Evolutionary conservation across 2,888 invertebrate species (phyloP).

Genomic region (Sceliomorpha sp.): DNA sequence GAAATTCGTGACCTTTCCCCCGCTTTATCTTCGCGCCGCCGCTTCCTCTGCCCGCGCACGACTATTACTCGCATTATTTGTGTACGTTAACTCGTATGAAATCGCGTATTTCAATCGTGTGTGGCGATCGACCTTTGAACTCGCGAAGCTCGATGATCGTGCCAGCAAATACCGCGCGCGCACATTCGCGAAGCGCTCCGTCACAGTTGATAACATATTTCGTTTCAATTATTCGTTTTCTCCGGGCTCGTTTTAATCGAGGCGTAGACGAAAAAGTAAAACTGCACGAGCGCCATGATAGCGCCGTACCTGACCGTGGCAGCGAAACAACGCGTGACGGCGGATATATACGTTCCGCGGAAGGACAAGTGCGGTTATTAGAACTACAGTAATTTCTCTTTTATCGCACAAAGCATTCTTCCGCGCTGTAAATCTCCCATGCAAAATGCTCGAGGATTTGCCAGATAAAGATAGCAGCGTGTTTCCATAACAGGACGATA

Average conservation of each 20-base stretch:
- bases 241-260: constrained; percentile 18
- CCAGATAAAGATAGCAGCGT: not conserved
- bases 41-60: constrained; percentile 31
- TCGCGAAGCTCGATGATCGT: constrained; percentile 28
- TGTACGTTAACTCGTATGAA: constrained; percentile 49
- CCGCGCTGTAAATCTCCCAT: not conserved
- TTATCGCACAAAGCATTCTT: not conserved
- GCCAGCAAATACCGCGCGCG: constrained; percentile 30
- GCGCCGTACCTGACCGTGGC: no score
- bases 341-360: no score
- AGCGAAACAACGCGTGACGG: no score
- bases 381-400: no score
- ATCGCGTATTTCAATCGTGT: constrained; percentile 55
- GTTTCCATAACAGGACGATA: not conserved
- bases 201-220: constrained; percentile 43
- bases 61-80: constrained; percentile 48
- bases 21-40: no score
- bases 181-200: constrained; percentile 11
- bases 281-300: no score
- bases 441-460: no score
- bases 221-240: constrained; percentile 30
- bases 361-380: no score
- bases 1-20: constrained; percentile 38
- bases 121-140: constrained; percentile 52
- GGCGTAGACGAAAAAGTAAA: not conserved